Conservation (phyloP, 2,797 vertebrate genomes). For the Alfaro cultratus region DNA sequence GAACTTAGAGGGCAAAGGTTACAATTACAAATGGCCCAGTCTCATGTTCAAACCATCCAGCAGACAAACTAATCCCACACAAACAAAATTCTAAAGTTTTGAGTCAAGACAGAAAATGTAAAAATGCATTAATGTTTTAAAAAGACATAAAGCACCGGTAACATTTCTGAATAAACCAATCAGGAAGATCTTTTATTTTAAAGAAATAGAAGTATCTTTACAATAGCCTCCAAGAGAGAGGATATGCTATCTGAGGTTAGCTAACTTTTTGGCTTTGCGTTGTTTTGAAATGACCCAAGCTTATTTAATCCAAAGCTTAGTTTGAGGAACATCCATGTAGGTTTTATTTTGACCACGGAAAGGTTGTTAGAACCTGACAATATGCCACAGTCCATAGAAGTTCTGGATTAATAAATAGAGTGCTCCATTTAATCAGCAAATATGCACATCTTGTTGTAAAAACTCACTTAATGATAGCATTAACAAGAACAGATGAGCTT, state of each 20-base stretch:
- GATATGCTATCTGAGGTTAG: not conserved
- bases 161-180: not conserved
- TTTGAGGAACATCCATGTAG: not conserved
- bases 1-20: slow-evolving; percentile 66
- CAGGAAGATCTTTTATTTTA: not conserved
- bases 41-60: slow-evolving; percentile 63
- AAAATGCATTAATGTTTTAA: not conserved
- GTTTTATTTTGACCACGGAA: not conserved
- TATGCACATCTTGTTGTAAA: not conserved
- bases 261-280: not conserved
- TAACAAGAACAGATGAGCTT: not conserved
- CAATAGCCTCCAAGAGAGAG: not conserved
- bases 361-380: not conserved
- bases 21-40: slow-evolving; percentile 71
- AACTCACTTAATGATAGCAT: not conserved
- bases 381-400: not conserved
- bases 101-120: not conserved
- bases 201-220: not conserved
- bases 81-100: not conserved
- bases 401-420: not conserved
- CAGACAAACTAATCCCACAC: slow-evolving; percentile 47
- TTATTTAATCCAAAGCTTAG: not conserved
- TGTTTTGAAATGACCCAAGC: not conserved
- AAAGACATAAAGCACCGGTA: not conserved
- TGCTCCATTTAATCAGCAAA: not conserved